phyloP scores from a whole-genome alignment of 2,113 vertebrate genomes.

The Acanthochromis polyacanthus region DNA sequence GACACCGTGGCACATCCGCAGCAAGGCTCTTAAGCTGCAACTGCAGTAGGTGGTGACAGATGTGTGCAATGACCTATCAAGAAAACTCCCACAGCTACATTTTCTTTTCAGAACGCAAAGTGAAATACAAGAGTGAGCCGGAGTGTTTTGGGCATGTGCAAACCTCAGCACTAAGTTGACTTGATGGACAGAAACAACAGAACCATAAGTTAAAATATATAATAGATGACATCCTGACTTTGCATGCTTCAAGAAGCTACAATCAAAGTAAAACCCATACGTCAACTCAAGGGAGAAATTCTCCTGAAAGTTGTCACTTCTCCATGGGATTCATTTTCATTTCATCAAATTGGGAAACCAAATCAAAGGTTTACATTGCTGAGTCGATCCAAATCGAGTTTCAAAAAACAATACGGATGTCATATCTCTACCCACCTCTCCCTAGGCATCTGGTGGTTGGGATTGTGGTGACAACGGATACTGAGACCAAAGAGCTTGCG shows the following conservation, averaged over 20 bases:
- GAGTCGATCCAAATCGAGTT: slow-evolving; percentile 26
- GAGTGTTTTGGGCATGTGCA: slow-evolving; percentile 76
- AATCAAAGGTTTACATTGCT: slow-evolving; percentile 7
- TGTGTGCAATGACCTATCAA: slow-evolving; percentile 81
- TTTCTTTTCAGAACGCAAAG: slow-evolving; percentile 59
- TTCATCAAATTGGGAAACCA: background rate
- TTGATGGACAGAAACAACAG: slow-evolving; percentile 75
- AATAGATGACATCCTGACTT: slow-evolving; percentile 59
- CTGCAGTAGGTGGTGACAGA: slow-evolving; percentile 75
- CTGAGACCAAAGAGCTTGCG: slow-evolving; percentile 98
- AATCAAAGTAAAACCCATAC: slow-evolving; percentile 53
- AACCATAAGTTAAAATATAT: slow-evolving; percentile 63
- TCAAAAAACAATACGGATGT: slow-evolving; percentile 13
- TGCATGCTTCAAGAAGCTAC: slow-evolving; percentile 38
- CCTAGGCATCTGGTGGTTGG: slow-evolving; percentile 98
- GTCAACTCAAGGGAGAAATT: slow-evolving; percentile 25
- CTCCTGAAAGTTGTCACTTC: slow-evolving; percentile 24
- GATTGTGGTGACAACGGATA: slow-evolving; percentile 97
- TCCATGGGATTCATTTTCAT: slow-evolving; percentile 8
- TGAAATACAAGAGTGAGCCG: slow-evolving; percentile 71
- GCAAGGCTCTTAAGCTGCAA: slow-evolving; percentile 73
- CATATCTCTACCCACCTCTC: slow-evolving; percentile 89
- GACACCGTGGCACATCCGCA: slow-evolving; percentile 55
- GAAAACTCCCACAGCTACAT: slow-evolving; percentile 73
- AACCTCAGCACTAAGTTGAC: slow-evolving; percentile 73